Evolutionary conservation across 2,888 invertebrate genomes (phyloP), one percentile per base, ranked within the genome.

Genomic region (Arctia plantaginis): DNA sequence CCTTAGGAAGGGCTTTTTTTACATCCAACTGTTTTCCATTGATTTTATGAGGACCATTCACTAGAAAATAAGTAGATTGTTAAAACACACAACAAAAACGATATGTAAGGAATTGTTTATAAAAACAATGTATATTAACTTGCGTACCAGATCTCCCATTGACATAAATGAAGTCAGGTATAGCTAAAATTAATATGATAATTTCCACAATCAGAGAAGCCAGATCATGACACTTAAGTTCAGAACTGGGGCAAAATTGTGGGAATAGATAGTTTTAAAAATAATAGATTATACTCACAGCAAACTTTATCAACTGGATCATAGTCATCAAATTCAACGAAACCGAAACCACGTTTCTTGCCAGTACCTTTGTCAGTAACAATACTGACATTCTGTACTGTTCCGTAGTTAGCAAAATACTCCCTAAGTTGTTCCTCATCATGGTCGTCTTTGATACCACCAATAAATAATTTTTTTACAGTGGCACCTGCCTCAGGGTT

Each of bases 241-340:
- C 95, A 92, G 93, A 83, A 90, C 93, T 95, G 95, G 95, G 95
- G 95, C 95, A 95, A 95, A 90, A 85, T 92, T 95, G 95, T 95
- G 95, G 93, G 72, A 69, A 23, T 4, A 6, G 23, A 39, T 51
- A n/a, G 27, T 35, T 23, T n/a, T 51, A 10, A 10, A 51, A 30
- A 59, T 10, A 39, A 44, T 27, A 69, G 70, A 71, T 62, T 69
- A 64, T 87, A 97, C 98, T 98, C 96, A 98, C 98, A 97, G 89
- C 99, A 98, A 91, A 99, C 98, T 96, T 99, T 99, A 91, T 99
- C 99, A 74, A 99, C 99, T 7, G 99, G 98, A 93, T 99, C 99
- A 89, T 99, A 99, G 91, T 99, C 99, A 89, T 99, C 99, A 91
- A 99, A 99, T 91, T 99, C 99, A 59, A 99, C 98, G 91, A 99